Evolutionary conservation across 2,113 vertebrate species (phyloP).

Genomic region (Emydura subglobosa): DNA sequence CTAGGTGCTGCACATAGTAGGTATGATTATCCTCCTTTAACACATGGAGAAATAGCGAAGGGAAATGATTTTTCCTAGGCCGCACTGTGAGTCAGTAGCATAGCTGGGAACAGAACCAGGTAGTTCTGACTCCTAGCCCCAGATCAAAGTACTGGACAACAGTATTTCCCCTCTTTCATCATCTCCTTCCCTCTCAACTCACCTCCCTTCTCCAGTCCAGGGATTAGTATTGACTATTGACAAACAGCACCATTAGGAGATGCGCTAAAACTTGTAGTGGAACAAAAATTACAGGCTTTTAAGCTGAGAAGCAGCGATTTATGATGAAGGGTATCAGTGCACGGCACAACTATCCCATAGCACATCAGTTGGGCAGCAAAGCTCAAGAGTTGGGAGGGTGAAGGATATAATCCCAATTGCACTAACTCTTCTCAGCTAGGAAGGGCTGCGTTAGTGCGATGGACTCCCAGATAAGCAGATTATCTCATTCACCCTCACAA

Average conservation of each 20-base stretch:
- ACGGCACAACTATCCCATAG: not conserved
- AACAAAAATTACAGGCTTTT: not conserved
- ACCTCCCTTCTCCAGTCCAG: not conserved
- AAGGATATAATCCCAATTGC: not conserved
- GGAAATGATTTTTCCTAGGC: not conserved
- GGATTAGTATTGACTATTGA: not conserved
- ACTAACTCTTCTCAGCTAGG: not conserved
- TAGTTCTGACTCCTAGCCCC: not conserved
- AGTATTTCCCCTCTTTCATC: not conserved
- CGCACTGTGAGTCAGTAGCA: not conserved
- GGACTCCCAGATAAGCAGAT: conserved; percentile 49
- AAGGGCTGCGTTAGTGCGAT: not conserved
- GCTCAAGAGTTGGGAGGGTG: not conserved
- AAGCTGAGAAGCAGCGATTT: not conserved
- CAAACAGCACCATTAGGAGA: accelerated
- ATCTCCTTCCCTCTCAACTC: not conserved
- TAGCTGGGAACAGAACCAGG: not conserved
- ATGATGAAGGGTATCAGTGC: accelerated
- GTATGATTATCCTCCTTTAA: not conserved
- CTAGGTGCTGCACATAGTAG: not conserved
- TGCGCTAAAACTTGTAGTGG: accelerated
- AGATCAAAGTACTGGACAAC: not conserved
- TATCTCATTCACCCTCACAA: conserved; percentile 25
- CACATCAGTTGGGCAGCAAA: not conserved
- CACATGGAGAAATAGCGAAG: not conserved